Evolutionary conservation across 2,113 vertebrate genomes (phyloP), one percentile per base, ranked within the genome.

Genomic region (Equus quagga): DNA sequence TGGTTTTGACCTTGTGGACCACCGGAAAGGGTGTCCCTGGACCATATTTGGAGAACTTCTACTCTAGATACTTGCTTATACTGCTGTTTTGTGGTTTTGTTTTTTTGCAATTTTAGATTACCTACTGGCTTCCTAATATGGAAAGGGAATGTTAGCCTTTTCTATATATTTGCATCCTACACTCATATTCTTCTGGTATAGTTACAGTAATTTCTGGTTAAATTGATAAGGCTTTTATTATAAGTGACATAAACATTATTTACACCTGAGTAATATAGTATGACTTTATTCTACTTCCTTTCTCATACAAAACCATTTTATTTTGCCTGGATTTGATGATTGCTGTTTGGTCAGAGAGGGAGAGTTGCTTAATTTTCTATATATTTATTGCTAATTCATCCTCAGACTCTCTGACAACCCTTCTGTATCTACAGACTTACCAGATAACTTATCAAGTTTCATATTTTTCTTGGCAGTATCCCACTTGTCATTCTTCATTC

Each of bases 141-240:
- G 12, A 58, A 88, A 69, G 54, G 80, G 41, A 88, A 13, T 96
- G 46, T 64, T 96, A 79, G 46, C 51, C 44, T 54, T 83, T 96
- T 65, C 54, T 78, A 1, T 92, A 17, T 76, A 9, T 84, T 78
- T 90, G 41, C 5, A 26, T 21, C 46, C 3, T 84, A 23, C 8
- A 51, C 7, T 33, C 6, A 56, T 49, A 0, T 89, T 96, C 10
- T 89, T 26, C 62, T 91, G 28, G 15, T 89, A 15, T 54, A 78
- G 7, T 88, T 88, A 62, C 12, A 96, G 56, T 62, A 83, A 26
- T 89, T 93, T 92, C 31, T 96, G 76, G n/a, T 90, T 87, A 70
- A 90, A 21, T 64, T 92, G 36, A 58, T 94, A 82, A 8, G 95
- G 60, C 28, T 75, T 92, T 91, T 89, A 41, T 60, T 92, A 3